Conservation (phyloP, 1,140 invertebrate species). For the Caerostris darwini region DNA sequence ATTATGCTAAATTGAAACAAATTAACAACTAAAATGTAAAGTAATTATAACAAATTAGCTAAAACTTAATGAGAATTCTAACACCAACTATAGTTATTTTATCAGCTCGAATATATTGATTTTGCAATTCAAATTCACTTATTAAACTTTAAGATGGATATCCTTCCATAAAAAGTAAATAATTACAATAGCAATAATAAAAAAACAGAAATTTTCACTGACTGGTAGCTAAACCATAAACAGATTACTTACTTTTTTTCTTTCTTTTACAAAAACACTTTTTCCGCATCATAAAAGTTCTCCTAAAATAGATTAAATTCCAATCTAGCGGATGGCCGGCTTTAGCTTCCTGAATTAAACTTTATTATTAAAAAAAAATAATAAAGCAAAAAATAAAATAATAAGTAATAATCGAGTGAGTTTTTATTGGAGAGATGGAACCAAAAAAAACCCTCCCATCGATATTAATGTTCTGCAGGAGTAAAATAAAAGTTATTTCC, state of each 20-base stretch:
- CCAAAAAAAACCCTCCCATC: neutral
- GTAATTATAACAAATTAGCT: too few species aligned
- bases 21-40: too few species aligned
- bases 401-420: neutral
- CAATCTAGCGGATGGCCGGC: neutral
- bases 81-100: neutral
- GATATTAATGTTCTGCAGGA: neutral
- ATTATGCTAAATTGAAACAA: too few species aligned
- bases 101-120: neutral
- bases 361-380: neutral
- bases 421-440: neutral
- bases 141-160: too few species aligned
- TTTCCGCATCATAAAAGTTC: neutral
- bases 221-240: neutral
- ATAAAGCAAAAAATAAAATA: too few species aligned
- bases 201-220: neutral
- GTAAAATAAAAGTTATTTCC: constrained; percentile 13
- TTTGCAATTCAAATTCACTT: neutral
- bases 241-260: neutral
- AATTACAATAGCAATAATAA: neutral
- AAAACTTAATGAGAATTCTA: too few species aligned
- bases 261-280: neutral
- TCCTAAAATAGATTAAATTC: neutral
- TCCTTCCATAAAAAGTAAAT: neutral
- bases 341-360: neutral